Evolutionary conservation across 1,140 invertebrate genomes (phyloP).

Genomic region (Cydia pomonella): DNA sequence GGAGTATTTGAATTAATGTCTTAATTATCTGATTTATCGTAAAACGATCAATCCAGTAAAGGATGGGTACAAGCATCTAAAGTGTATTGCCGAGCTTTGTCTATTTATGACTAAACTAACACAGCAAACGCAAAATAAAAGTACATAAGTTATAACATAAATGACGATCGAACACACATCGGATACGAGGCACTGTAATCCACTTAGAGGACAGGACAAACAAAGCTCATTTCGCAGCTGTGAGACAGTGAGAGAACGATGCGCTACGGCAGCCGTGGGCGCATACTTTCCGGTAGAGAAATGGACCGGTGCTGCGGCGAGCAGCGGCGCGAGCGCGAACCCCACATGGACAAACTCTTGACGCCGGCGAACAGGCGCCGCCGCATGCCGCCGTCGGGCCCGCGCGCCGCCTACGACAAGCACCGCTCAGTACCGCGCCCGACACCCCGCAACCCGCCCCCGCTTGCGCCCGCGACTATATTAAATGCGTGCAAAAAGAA

Average conservation of each 20-base stretch:
- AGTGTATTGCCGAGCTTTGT: conserved; percentile 63
- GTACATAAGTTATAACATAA: conserved; percentile 48
- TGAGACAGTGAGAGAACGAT: conserved; percentile 67
- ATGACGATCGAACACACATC: conserved; percentile 65
- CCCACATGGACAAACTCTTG: conserved; percentile 87
- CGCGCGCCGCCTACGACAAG: conserved; percentile 73
- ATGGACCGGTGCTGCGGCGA: conserved; percentile 88
- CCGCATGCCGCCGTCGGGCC: conserved; percentile 78
- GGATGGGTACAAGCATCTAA: conserved; percentile 71
- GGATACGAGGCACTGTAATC: conserved; percentile 66
- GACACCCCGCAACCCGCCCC: conserved; percentile 60
- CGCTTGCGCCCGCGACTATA: conserved; percentile 70
- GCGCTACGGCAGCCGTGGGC: conserved; percentile 72
- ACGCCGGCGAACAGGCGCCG: conserved; percentile 87
- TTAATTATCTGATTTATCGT: conserved; percentile 43
- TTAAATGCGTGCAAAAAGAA: conserved; percentile 69
- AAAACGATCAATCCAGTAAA: conserved; percentile 53
- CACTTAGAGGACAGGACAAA: conserved; percentile 70
- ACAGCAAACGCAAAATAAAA: conserved; percentile 65
- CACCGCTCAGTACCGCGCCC: conserved; percentile 61
- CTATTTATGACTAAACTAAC: conserved; percentile 69
- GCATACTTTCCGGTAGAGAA: conserved; percentile 90
- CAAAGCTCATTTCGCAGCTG: conserved; percentile 66
- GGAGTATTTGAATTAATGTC: conserved; percentile 39
- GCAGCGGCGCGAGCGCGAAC: conserved; percentile 83